phyloP scores from a whole-genome alignment of 2,888 invertebrate genomes.

The Hirtodrosophila confusa region DNA sequence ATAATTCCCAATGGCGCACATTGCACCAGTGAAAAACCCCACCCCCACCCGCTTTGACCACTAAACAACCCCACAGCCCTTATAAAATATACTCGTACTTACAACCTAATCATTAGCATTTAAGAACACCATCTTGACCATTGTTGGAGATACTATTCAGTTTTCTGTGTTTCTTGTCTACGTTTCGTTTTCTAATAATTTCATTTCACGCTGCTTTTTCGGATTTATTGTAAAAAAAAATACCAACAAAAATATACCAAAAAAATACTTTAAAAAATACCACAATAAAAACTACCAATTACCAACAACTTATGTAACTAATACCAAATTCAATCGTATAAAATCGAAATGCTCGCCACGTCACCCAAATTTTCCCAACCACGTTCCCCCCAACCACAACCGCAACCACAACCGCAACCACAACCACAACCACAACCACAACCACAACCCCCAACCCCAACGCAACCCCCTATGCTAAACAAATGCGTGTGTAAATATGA shows the following conservation, averaged over 20 bases:
- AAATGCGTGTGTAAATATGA: conserved; percentile 33
- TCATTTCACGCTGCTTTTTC: conserved; percentile 85
- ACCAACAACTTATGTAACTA: conserved; percentile 34
- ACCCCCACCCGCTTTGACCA: neutral
- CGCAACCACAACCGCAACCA: conserved; percentile 12
- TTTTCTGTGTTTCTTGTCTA: conserved; percentile 80
- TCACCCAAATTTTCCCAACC: conserved; percentile 18
- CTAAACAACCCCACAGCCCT: neutral
- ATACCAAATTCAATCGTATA: conserved; percentile 33
- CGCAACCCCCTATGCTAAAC: conserved; percentile 15
- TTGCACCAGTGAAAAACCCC: conserved; percentile 24
- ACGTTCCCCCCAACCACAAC: conserved; percentile 15
- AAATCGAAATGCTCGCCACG: conserved; percentile 47
- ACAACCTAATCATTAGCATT: conserved; percentile 50
- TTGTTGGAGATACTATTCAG: conserved; percentile 73
- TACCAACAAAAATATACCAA: conserved; percentile 46
- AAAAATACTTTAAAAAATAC: conserved; percentile 19
- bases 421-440: conserved; percentile 20
- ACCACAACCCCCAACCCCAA: conserved; percentile 16
- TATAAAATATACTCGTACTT: conserved; percentile 4
- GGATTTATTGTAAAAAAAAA: conserved; percentile 81
- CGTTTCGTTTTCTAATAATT: conserved; percentile 80
- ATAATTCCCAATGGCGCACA: conserved; percentile 19
- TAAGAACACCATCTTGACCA: conserved; percentile 66
- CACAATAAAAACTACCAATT: conserved; percentile 9